Conservation (phyloP, 2,888 invertebrate species). For the Caenorhabditis panamensis region DNA sequence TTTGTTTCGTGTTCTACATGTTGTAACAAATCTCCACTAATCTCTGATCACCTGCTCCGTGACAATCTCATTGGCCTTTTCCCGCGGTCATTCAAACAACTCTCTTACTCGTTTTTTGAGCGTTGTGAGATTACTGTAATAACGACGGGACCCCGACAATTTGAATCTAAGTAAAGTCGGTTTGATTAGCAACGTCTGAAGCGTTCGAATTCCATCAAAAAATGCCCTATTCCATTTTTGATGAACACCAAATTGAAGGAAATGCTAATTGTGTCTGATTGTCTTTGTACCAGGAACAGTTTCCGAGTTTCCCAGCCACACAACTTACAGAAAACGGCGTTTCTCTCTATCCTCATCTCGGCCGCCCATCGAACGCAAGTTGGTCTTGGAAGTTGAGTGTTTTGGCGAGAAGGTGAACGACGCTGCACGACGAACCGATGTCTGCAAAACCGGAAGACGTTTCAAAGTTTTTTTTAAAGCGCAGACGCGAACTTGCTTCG, state of each 20-base stretch:
- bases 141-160: constrained; percentile 5
- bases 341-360: constrained; percentile 48
- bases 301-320: not conserved
- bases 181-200: constrained; percentile 4
- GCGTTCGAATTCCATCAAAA: constrained; percentile 17
- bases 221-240: not conserved
- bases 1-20: constrained; percentile 2
- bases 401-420: constrained; percentile 79
- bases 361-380: constrained; percentile 52
- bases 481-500: not conserved
- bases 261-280: constrained; percentile 34
- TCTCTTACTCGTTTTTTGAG: not conserved
- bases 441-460: constrained; percentile 31
- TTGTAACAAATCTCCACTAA: constrained; percentile 41
- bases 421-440: constrained; percentile 76
- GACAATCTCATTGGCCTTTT: not conserved
- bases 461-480: not conserved
- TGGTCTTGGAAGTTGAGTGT: constrained; percentile 67
- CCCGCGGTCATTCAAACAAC: not conserved
- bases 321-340: constrained; percentile 52
- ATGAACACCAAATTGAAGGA: not conserved
- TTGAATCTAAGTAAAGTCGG: constrained; percentile 24
- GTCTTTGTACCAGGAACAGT: too few species aligned
- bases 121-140: not conserved
- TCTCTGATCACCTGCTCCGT: constrained; percentile 23